These are phyloP conservation scores for Rynchops niger DNA, from an alignment of 2,113 vertebrate genomes.

Conservation along the genomic window DNA sequence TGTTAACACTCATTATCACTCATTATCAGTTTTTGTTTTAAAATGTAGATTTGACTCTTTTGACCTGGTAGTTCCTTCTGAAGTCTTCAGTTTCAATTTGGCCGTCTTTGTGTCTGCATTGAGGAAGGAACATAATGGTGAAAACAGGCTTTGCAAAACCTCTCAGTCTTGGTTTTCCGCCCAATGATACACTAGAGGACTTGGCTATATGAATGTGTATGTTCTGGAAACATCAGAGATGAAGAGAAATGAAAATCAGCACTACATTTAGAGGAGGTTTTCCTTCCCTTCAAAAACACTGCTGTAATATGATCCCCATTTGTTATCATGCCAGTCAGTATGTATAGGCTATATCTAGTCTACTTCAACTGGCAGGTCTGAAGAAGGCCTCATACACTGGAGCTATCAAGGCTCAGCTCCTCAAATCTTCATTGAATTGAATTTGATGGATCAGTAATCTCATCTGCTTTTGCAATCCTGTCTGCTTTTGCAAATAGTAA, in stretches of 20 bases:
- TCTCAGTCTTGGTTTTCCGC: not conserved
- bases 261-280: not conserved
- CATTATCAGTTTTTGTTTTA: not conserved
- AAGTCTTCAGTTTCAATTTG: slow-evolving; percentile 16
- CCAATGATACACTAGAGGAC: not conserved
- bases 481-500: not conserved
- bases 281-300: not conserved
- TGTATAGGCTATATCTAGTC: not conserved
- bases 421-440: not conserved
- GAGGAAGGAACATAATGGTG: not conserved
- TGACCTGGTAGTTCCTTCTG: not conserved
- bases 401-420: not conserved
- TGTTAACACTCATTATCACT: not conserved
- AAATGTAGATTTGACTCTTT: not conserved
- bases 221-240: not conserved
- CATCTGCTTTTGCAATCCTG: not conserved
- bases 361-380: not conserved
- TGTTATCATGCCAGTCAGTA: not conserved
- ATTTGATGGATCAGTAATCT: not conserved
- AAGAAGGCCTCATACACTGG: not conserved
- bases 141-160: slow-evolving; percentile 36
- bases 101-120: not conserved
- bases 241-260: not conserved
- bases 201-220: not conserved
- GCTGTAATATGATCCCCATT: not conserved